Evolutionary conservation across 2,797 vertebrate species (phyloP), one percentile per base, ranked within the genome.

Genomic region (Calcarius lapponicus): DNA sequence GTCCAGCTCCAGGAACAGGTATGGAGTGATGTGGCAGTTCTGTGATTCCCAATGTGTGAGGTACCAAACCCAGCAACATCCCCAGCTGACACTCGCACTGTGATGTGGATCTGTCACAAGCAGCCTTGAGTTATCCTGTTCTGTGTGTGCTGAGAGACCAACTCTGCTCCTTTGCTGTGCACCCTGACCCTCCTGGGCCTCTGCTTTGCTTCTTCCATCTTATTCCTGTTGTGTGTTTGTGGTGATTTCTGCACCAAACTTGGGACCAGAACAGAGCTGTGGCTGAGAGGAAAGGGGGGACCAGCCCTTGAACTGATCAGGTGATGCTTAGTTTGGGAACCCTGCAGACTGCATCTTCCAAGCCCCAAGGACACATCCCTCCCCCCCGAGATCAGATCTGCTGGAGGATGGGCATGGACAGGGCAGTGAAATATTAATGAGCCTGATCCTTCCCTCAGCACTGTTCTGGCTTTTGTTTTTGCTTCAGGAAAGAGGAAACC

Each of bases 191-290:
- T 78, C n/a, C 29, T 13, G 48, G 40, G 51, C 56, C 20, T 57
- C 57, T 65, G 32, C 34, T 85, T 75, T 10, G 2, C 13, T 67
- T 73, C 61, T 78, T 47, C 15, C 25, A 28, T 5, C 34, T 22
- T 65, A 54, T 32, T 38, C 19, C 16, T 48, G 18, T 42, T 57
- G 10, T 0, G 0, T 4, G 2, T 87, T 72, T 47, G 38, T 61
- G 53, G 15, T 57, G 34, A 56, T 56, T 86, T 87, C 60, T 85
- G 11, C 40, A 24, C 17, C 60, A 48, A 61, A 17, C 17, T 8
- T 45, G 62, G 58, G 67, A 21, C 43, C 54, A 56, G 38, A 62
- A 6, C 16, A 58, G 64, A 79, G 36, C 36, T 78, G 40, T 29
- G 42, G 25, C 16, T 53, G 42, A 74, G 45, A 38, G 66, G 60